Conservation (phyloP, 2,797 vertebrate genomes). For the Sebastes kiyomatsui region DNA sequence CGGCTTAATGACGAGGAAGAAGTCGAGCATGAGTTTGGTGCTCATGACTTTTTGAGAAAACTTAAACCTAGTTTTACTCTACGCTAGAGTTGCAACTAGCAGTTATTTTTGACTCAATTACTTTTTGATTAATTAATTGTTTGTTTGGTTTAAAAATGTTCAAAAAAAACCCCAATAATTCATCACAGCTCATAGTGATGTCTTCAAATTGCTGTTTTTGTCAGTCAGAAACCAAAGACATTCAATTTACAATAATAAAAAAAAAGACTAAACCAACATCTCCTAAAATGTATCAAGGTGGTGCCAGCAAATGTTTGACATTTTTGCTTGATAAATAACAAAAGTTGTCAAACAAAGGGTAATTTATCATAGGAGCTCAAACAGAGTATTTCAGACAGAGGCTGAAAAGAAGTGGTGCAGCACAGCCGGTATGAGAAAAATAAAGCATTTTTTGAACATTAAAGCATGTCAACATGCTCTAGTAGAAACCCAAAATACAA, state of each 20-base stretch:
- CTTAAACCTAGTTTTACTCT: not conserved
- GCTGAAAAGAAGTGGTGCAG: no score
- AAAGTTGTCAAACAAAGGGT: not conserved
- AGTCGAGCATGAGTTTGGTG: not conserved
- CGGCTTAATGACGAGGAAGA: not conserved
- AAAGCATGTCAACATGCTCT: no score
- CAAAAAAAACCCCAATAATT: accelerated
- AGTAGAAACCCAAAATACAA: no score
- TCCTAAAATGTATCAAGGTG: not conserved
- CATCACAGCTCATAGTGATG: not conserved
- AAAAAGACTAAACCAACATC: not conserved
- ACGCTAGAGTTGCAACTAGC: not conserved
- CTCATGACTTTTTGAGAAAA: not conserved
- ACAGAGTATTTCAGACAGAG: no score
- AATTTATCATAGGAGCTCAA: not conserved
- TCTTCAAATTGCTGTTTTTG: not conserved
- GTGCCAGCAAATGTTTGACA: not conserved
- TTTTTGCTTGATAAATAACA: not conserved
- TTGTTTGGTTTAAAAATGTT: not conserved
- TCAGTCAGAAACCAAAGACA: no score
- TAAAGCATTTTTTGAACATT: no score
- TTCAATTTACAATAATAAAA: not conserved
- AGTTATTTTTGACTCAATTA: not conserved
- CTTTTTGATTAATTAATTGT: not conserved
- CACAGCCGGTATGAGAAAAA: no score